These are phyloP conservation scores for Gila robusta DNA, from an alignment of 2,797 vertebrate genomes.

Conservation along the genomic window DNA sequence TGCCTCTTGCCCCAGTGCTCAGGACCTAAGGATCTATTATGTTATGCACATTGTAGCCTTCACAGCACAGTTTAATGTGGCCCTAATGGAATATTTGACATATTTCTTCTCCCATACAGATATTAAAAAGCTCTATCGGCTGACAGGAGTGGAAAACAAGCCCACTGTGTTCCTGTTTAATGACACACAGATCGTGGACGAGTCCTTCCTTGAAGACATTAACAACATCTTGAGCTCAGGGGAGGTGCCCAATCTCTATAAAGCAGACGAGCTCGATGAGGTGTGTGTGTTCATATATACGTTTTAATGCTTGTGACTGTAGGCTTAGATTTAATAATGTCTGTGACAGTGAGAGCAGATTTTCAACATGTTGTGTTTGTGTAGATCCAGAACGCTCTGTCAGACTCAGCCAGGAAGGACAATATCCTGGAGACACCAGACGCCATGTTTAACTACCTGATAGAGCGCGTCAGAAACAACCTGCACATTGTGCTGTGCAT, in stretches of 20 bases:
- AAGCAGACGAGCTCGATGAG: slow-evolving; percentile 88
- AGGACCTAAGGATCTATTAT: slow-evolving; percentile 22
- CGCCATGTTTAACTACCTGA: slow-evolving; percentile 85
- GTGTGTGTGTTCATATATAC: slow-evolving; percentile 66
- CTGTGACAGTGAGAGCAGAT: slow-evolving; percentile 4
- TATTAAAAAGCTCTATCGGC: slow-evolving; percentile 86
- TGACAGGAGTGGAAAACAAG: slow-evolving; percentile 86
- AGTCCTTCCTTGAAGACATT: slow-evolving; percentile 89
- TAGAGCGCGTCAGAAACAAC: slow-evolving; percentile 88
- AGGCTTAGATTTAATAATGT: slow-evolving; percentile 3
- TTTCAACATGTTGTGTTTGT: slow-evolving; percentile 19
- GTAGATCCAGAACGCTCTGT: slow-evolving; percentile 82
- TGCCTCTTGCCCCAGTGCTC: background rate
- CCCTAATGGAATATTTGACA: slow-evolving; percentile 12
- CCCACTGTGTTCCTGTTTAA: slow-evolving; percentile 89
- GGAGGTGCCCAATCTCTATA: slow-evolving; percentile 91
- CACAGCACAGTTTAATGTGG: slow-evolving; percentile 7
- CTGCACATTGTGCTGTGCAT: slow-evolving; percentile 90
- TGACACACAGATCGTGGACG: slow-evolving; percentile 86
- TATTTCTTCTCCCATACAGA: slow-evolving; percentile 74
- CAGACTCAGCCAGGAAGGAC: slow-evolving; percentile 80
- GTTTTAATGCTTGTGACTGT: slow-evolving; percentile 4
- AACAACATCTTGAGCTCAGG: slow-evolving; percentile 92
- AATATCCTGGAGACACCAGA: slow-evolving; percentile 81
- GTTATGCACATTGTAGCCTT: background rate